Percentiles rank a stretch among this genome's conserved stretches.
Evolutionary conservation across 2,888 invertebrate genomes (phyloP).

Genomic region (Diarsia mendica): DNA sequence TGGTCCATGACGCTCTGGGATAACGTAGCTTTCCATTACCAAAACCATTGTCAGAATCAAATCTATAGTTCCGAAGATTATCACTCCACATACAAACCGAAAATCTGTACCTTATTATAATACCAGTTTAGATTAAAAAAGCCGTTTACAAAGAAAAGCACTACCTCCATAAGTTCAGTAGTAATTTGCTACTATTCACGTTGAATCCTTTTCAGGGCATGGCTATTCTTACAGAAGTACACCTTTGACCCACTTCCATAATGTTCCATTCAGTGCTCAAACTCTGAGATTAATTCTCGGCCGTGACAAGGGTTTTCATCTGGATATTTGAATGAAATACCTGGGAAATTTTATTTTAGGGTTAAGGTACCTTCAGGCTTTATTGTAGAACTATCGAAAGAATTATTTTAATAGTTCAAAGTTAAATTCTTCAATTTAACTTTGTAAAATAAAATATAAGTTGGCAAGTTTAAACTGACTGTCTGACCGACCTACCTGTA

Average conservation of each 20-base stretch:
- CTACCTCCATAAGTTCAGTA: conserved; percentile 33
- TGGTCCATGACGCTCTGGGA: neutral
- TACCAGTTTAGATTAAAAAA: neutral
- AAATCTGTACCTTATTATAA: neutral
- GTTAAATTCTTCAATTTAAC: neutral
- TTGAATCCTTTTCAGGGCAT: conserved; percentile 62
- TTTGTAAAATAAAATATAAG: neutral
- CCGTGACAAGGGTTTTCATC: conserved; percentile 68
- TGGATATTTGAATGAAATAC: conserved; percentile 55
- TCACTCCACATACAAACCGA: neutral
- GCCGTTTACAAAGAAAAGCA: conserved; percentile 3
- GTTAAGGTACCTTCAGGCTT: neutral
- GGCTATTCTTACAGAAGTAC: conserved; percentile 61
- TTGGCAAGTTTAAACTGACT: too few relatives aligned
- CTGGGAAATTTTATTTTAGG: conserved; percentile 43
- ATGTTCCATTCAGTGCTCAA: conserved; percentile 63
- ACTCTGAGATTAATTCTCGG: conserved; percentile 63
- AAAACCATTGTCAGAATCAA: neutral
- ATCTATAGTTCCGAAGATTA: neutral
- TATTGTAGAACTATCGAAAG: conserved; percentile 2
- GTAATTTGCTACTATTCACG: conserved; percentile 55
- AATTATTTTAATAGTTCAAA: neutral
- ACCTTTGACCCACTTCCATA: conserved; percentile 69
- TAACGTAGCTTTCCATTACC: neutral
- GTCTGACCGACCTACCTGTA: too few relatives aligned